These are phyloP conservation scores for Hylia prasina DNA, from an alignment of 2,113 vertebrate species.

Conservation along the genomic window DNA sequence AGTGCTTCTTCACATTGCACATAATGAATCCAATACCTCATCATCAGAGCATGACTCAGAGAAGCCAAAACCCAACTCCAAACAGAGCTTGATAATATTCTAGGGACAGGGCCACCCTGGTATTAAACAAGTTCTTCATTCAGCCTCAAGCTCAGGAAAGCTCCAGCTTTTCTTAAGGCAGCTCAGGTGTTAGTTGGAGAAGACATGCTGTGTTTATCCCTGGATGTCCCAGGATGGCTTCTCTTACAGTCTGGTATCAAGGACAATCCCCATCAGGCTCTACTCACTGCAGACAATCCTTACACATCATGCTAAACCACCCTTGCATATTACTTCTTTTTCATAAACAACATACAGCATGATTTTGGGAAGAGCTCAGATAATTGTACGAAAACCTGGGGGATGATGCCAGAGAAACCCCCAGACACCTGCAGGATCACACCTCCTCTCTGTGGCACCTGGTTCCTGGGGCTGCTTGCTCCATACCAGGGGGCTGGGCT, in stretches of 20 bases:
- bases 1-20: not conserved
- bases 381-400: not conserved
- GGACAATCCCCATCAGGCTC: not conserved
- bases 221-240: not conserved
- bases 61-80: not conserved
- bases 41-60: not conserved
- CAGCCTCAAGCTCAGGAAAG: not conserved
- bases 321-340: not conserved
- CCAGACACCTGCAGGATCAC: not conserved
- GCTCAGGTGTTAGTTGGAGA: not conserved
- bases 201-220: not conserved
- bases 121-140: not conserved
- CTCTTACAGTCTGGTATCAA: not conserved
- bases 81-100: not conserved
- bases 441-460: not conserved
- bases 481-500: rapidly evolving
- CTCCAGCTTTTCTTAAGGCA: not conserved
- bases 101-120: not conserved
- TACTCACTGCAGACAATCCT: not conserved
- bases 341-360: too few species aligned
- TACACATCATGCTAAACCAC: not conserved
- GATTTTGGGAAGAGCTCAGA: not conserved
- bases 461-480: not conserved
- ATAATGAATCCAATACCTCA: not conserved
- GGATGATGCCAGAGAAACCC: not conserved